Evolutionary conservation across 2,888 invertebrate genomes (phyloP).

Genomic region (Rosalia funebris): DNA sequence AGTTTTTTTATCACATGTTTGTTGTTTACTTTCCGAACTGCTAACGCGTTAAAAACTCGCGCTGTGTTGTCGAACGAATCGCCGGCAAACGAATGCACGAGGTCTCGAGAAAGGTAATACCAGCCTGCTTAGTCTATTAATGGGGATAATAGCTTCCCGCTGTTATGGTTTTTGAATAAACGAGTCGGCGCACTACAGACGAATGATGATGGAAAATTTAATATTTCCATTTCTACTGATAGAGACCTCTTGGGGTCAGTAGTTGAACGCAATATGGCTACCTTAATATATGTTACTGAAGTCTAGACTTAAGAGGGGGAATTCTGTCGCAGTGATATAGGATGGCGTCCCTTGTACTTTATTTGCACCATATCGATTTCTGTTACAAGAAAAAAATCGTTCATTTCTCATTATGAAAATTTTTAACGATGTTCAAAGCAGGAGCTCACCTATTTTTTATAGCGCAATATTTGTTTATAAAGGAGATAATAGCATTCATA

Average conservation of each 20-base stretch:
- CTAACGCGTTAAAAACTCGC: slow-evolving; percentile 29
- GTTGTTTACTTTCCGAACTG: slow-evolving; percentile 24
- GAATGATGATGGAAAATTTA: background rate
- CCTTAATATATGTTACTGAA: background rate
- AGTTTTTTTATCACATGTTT: slow-evolving; percentile 32
- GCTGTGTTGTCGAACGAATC: background rate
- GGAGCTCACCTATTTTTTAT: too few relatives aligned
- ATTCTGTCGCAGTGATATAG: too few relatives aligned
- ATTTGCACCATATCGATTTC: too few relatives aligned
- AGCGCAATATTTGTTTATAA: too few relatives aligned
- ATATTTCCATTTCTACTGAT: background rate
- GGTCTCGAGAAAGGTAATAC: slow-evolving; percentile 1
- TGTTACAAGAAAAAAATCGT: too few relatives aligned
- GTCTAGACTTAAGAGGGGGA: too few relatives aligned
- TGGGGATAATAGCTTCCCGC: slow-evolving; percentile 18
- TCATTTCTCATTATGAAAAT: too few relatives aligned
- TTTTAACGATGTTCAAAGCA: too few relatives aligned
- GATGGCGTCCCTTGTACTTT: too few relatives aligned
- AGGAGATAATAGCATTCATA: too few relatives aligned
- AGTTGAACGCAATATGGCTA: background rate
- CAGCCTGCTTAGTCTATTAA: slow-evolving; percentile 7
- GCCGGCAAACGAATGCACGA: slow-evolving; percentile 24
- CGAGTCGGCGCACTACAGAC: background rate
- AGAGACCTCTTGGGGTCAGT: background rate
- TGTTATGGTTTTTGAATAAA: slow-evolving; percentile 20